phyloP scores from a whole-genome alignment of 2,888 invertebrate species.

The Apamea epomidion region DNA sequence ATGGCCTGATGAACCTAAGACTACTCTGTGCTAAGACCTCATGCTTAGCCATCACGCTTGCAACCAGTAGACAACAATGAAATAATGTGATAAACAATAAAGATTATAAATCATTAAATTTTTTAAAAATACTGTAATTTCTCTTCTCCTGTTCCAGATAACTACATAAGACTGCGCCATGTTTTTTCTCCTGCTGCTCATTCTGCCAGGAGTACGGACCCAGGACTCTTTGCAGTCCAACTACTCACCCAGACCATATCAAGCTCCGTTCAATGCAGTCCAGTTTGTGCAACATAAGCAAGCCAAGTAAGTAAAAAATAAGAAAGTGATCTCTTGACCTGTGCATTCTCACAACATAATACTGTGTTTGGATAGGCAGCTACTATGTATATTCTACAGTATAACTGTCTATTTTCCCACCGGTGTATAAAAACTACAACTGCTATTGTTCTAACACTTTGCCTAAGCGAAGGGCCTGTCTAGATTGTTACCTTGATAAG shows the following conservation, averaged over 20 bases:
- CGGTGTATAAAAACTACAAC: constrained; percentile 12
- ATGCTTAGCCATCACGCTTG: not conserved
- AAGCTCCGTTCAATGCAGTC: constrained; percentile 67
- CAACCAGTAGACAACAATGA: not conserved
- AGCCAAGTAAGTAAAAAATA: constrained; percentile 77
- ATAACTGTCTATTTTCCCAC: constrained; percentile 16
- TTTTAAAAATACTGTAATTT: not conserved
- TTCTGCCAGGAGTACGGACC: constrained; percentile 65
- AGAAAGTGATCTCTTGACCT: not conserved
- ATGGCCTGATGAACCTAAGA: not conserved
- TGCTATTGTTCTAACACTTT: constrained; percentile 35
- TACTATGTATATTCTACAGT: not conserved
- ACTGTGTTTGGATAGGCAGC: not conserved
- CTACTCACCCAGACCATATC: constrained; percentile 51
- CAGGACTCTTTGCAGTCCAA: constrained; percentile 75
- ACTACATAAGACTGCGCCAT: constrained; percentile 33
- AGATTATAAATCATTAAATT: too few relatives aligned
- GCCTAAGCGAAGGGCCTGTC: constrained; percentile 27
- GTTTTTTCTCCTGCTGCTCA: constrained; percentile 65
- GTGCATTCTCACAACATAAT: not conserved
- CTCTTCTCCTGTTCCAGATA: constrained; percentile 46
- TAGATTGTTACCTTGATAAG: constrained; percentile 37
- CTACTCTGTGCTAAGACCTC: not conserved
- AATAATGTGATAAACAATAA: too few relatives aligned
- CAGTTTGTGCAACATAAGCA: constrained; percentile 75